Evolutionary conservation across 2,888 invertebrate genomes (phyloP).

Genomic region (Nomada goodeniana): DNA sequence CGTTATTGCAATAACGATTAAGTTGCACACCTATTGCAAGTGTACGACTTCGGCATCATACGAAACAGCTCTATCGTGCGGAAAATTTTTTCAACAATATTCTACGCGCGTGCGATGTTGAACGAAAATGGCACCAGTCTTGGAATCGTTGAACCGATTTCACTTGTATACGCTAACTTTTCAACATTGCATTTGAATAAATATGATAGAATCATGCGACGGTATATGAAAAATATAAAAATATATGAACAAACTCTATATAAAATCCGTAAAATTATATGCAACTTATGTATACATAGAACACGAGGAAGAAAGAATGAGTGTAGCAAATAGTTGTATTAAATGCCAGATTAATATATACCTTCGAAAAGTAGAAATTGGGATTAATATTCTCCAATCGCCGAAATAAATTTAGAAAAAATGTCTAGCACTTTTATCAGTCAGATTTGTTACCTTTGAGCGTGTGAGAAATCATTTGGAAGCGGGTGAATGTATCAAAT

Average conservation of each 20-base stretch:
- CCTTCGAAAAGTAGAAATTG: constrained; percentile 34
- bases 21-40: constrained; percentile 48
- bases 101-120: constrained; percentile 11
- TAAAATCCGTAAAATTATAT: constrained; percentile 37
- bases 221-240: constrained; percentile 42
- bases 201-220: constrained; percentile 24
- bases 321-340: constrained; percentile 6
- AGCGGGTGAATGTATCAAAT: constrained; percentile 37
- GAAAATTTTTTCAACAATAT: constrained; percentile 9
- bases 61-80: neutral
- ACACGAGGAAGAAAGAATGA: constrained; percentile 18
- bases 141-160: constrained; percentile 45
- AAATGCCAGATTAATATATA: constrained; percentile 20
- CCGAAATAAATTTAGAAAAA: constrained; percentile 25
- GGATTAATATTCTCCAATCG: constrained; percentile 22
- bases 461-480: constrained; percentile 35
- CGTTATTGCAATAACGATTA: constrained; percentile 39
- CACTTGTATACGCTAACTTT: constrained; percentile 20
- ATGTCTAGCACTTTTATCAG: constrained; percentile 5
- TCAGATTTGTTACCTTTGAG: constrained; percentile 29
- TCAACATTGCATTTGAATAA: constrained; percentile 27
- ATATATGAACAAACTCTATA: constrained; percentile 39
- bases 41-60: constrained; percentile 13
- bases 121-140: constrained; percentile 63
- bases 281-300: constrained; percentile 3